Conservation (phyloP, 2,797 vertebrate genomes). For the Anisognathus igniventris region DNA sequence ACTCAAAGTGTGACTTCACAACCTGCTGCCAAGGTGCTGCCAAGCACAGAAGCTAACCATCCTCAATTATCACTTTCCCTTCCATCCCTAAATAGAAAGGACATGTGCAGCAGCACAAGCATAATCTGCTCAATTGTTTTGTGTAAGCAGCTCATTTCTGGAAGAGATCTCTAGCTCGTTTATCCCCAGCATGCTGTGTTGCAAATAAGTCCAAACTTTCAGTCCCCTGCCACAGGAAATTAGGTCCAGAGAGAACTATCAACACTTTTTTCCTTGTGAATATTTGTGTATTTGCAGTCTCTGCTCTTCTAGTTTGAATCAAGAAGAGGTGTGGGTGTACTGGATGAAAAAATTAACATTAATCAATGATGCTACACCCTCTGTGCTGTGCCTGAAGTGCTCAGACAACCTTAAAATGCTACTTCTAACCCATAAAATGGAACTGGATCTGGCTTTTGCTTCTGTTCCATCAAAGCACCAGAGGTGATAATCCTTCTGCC, state of each 20-base stretch:
- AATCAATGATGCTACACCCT: background rate
- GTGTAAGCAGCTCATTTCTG: background rate
- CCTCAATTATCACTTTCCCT: constrained; percentile 14
- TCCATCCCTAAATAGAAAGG: constrained; percentile 52
- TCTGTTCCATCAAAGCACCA: background rate
- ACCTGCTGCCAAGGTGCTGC: background rate
- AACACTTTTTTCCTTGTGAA: background rate
- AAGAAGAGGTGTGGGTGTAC: rapidly evolving
- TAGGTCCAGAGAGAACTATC: background rate
- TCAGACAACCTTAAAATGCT: background rate
- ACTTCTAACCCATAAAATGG: background rate
- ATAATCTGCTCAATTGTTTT: background rate
- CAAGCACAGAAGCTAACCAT: background rate
- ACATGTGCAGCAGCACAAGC: background rate
- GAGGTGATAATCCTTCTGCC: background rate
- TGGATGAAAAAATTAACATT: background rate
- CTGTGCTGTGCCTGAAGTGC: background rate
- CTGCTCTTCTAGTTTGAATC: background rate
- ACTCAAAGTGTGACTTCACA: background rate
- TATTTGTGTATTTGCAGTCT: background rate
- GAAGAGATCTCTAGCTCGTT: background rate
- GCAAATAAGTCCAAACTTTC: background rate
- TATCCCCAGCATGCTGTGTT: background rate
- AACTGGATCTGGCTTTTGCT: background rate
- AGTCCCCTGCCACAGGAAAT: background rate